A percentile compares a stretch with the other conserved stretches of the same genome.
Conservation (phyloP, 1,140 invertebrate species). For the Armadillidium nasatum region DNA sequence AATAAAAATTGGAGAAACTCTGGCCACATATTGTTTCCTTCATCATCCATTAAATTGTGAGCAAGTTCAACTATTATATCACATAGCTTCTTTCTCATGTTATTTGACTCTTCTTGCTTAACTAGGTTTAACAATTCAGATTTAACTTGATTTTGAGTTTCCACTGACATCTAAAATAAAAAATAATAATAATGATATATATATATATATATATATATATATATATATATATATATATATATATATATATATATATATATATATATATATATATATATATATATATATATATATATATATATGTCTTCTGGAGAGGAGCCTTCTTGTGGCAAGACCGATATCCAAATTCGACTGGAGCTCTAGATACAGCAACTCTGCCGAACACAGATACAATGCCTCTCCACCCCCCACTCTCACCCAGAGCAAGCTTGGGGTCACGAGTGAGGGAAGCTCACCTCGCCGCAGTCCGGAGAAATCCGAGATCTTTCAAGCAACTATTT, state of each 20-base stretch:
- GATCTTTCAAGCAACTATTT: too few relatives aligned
- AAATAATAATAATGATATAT: slow-evolving; percentile 13
- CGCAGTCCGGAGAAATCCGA: too few relatives aligned
- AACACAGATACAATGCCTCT: too few relatives aligned
- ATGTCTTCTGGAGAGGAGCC: too few relatives aligned
- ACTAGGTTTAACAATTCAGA: slow-evolving; percentile 77
- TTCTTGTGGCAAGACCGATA: too few relatives aligned
- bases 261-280: slow-evolving; percentile 32
- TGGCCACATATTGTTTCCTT: slow-evolving; percentile 94
- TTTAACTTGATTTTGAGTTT: slow-evolving; percentile 78
- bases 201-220: background rate
- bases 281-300: slow-evolving; percentile 25
- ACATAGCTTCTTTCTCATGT: slow-evolving; percentile 77
- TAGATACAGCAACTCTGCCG: too few relatives aligned
- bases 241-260: slow-evolving; percentile 20
- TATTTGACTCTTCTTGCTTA: slow-evolving; percentile 69
- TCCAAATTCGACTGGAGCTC: too few relatives aligned
- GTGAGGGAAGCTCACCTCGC: too few relatives aligned
- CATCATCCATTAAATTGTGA: slow-evolving; percentile 91
- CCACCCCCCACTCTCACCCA: too few relatives aligned
- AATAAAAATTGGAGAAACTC: slow-evolving; percentile 96
- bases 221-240: slow-evolving; percentile 8
- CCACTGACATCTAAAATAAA: slow-evolving; percentile 63
- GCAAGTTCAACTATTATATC: slow-evolving; percentile 92
- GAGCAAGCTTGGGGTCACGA: too few relatives aligned